phyloP scores from a whole-genome alignment of 2,888 invertebrate species.

The Willowsia nigromaculata region DNA sequence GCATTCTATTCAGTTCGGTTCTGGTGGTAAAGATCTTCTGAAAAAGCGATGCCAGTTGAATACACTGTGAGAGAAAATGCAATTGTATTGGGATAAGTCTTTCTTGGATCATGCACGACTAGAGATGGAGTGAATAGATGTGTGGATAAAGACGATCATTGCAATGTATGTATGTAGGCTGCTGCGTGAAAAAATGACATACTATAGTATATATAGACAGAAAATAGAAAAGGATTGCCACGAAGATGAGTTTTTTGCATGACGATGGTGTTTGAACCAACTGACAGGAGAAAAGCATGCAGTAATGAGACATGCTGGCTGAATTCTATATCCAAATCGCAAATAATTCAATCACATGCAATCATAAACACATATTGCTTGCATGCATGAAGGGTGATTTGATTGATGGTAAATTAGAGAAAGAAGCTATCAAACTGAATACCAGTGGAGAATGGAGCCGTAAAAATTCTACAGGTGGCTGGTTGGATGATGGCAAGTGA shows the following conservation, averaged over 20 bases:
- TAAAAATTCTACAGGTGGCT: no score
- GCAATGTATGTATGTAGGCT: not conserved
- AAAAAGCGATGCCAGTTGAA: not conserved
- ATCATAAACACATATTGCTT: no score
- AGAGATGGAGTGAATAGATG: not conserved
- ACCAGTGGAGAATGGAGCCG: no score
- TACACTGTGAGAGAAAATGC: not conserved
- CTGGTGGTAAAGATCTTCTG: not conserved
- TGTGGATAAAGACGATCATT: not conserved
- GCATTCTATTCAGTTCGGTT: slow-evolving; percentile 19
- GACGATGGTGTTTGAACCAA: not conserved
- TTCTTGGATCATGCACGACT: not conserved
- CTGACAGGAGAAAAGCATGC: not conserved
- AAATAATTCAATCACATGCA: not conserved
- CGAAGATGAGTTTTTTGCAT: not conserved
- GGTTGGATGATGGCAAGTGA: no score
- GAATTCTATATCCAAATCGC: not conserved
- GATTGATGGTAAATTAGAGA: no score
- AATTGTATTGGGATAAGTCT: not conserved
- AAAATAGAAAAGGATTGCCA: not conserved
- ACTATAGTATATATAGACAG: not conserved
- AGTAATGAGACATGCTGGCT: no score
- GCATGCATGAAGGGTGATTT: no score
- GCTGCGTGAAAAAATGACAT: not conserved
- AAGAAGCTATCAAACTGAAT: no score